phyloP scores from a whole-genome alignment of 2,888 invertebrate species.

The Ectropis crepuscularia region DNA sequence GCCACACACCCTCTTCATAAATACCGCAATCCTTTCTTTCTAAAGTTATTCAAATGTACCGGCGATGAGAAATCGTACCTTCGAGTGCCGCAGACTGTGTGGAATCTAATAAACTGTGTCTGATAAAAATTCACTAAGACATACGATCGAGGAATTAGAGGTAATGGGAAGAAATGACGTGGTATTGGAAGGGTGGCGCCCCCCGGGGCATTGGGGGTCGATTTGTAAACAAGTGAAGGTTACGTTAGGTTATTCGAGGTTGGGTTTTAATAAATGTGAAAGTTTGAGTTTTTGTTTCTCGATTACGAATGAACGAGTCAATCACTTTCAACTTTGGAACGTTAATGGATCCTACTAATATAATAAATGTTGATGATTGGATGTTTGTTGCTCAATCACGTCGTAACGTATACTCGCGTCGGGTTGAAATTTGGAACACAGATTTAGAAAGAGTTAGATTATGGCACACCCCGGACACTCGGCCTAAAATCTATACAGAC shows the following conservation, averaged over 20 bases:
- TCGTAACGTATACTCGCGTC: too few species aligned
- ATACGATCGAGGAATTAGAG: constrained; percentile 67
- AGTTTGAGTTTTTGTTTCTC: too few species aligned
- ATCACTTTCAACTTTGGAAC: too few species aligned
- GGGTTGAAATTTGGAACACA: too few species aligned
- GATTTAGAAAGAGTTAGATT: too few species aligned
- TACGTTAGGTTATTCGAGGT: constrained; percentile 8
- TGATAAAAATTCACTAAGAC: constrained; percentile 71
- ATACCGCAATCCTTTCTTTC: neutral
- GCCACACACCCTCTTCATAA: neutral
- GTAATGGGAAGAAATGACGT: constrained; percentile 71
- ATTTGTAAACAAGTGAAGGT: constrained; percentile 29
- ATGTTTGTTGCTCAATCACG: too few species aligned
- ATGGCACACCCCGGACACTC: too few species aligned
- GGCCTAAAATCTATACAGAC: too few species aligned
- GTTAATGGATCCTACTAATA: too few species aligned
- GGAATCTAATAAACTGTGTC: constrained; percentile 71
- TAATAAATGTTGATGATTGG: too few species aligned
- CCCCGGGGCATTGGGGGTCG: constrained; percentile 31
- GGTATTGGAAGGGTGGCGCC: constrained; percentile 47
- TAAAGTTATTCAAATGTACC: neutral
- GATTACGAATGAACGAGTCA: too few species aligned
- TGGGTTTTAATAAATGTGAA: too few species aligned
- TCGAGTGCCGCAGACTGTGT: constrained; percentile 64
- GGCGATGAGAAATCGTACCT: constrained; percentile 20